Percentiles rank a stretch among this genome's conserved stretches.
phyloP scores from a whole-genome alignment of 2,797 vertebrate genomes.

The Crocidura indochinensis region DNA sequence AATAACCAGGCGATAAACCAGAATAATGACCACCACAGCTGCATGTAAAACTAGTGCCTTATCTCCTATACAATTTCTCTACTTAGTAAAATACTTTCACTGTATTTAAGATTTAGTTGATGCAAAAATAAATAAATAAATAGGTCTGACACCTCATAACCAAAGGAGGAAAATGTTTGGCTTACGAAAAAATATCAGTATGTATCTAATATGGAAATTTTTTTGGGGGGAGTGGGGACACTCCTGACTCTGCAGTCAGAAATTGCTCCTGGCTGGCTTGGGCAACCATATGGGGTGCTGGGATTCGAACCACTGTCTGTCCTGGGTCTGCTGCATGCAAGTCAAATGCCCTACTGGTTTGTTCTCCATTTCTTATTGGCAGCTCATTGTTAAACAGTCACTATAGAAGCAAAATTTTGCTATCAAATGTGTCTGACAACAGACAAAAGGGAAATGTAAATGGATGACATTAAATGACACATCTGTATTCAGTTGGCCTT shows the following conservation, averaged over 20 bases:
- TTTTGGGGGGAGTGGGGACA: background rate
- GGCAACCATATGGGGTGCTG: no score
- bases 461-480: constrained; percentile 72
- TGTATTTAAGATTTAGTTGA: constrained; percentile 25
- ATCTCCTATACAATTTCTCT: no score
- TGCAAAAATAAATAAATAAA: background rate
- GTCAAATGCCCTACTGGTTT: background rate
- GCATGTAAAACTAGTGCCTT: no score
- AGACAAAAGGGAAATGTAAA: constrained; percentile 74
- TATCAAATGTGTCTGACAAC: constrained; percentile 75
- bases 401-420: constrained; percentile 62
- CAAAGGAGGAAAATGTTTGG: background rate
- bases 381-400: constrained; percentile 70
- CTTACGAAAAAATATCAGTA: constrained; percentile 6
- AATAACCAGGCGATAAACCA: no score
- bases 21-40: no score
- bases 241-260: no score
- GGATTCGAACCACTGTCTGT: no score
- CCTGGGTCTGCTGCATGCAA: no score
- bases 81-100: background rate
- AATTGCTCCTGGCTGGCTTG: no score
- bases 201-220: background rate
- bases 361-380: constrained; percentile 68
- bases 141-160: background rate
- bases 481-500: constrained; percentile 73